Evolutionary conservation across 1,140 invertebrate genomes (phyloP).

Genomic region (Whitmania pigra): DNA sequence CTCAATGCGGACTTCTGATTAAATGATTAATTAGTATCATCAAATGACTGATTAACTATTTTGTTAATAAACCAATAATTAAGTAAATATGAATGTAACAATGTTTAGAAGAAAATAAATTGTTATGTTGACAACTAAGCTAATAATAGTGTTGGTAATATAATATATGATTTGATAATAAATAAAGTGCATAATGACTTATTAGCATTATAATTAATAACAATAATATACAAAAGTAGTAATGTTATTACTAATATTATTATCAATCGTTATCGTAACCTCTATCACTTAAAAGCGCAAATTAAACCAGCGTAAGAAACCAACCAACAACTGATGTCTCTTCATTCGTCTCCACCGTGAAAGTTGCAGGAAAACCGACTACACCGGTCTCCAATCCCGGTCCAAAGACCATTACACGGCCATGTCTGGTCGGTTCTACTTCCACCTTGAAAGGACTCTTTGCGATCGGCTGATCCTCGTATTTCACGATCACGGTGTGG

Average conservation of each 20-base stretch:
- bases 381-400: slow-evolving; percentile 71
- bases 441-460: slow-evolving; percentile 53
- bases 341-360: slow-evolving; percentile 80
- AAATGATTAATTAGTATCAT: no score
- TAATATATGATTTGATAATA: no score
- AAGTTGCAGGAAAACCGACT: slow-evolving; percentile 67
- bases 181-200: no score
- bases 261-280: no score
- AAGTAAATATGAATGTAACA: neutral
- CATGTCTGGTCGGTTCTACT: slow-evolving; percentile 71
- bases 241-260: no score
- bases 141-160: no score
- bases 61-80: neutral
- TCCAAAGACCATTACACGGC: slow-evolving; percentile 67
- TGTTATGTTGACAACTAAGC: no score
- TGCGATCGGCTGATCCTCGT: slow-evolving; percentile 60
- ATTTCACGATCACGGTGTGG: slow-evolving; percentile 47
- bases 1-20: slow-evolving; percentile 67
- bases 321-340: slow-evolving; percentile 67
- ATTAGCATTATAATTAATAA: no score
- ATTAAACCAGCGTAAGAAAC: neutral
- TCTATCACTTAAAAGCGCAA: slow-evolving; percentile 32
- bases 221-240: no score
- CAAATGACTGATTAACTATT: neutral
- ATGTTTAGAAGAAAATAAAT: no score